phyloP scores from a whole-genome alignment of 2,113 vertebrate species.

The Tragelaphus strepsiceros region DNA sequence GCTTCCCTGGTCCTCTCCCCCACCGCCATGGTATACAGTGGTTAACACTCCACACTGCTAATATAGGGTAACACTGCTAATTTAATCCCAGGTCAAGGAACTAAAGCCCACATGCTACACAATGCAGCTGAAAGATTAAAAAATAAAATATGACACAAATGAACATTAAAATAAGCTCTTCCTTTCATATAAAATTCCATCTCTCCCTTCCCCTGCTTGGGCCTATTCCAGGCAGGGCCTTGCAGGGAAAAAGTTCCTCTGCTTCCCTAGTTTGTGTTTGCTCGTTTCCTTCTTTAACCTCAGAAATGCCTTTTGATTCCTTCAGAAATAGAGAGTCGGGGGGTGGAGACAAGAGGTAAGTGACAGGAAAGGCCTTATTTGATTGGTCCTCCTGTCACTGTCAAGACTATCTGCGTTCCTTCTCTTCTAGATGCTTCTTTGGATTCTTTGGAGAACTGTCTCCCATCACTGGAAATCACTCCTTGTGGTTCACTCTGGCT shows the following conservation, averaged over 20 bases:
- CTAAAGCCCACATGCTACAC: neutral
- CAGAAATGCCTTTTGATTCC: neutral
- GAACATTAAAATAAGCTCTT: neutral
- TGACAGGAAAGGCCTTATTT: neutral
- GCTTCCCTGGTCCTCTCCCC: neutral
- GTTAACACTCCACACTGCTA: neutral
- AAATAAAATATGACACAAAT: neutral
- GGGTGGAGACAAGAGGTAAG: too few relatives aligned
- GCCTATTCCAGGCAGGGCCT: too few relatives aligned
- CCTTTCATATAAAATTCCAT: neutral
- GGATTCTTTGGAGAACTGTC: neutral
- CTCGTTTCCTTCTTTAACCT: neutral
- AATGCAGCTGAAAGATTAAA: neutral
- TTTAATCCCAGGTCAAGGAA: neutral
- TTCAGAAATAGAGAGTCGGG: neutral
- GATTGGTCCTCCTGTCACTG: rapidly evolving
- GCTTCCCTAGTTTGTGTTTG: neutral
- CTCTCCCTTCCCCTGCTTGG: neutral
- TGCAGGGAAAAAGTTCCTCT: neutral
- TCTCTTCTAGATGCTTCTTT: neutral
- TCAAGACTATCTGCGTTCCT: neutral
- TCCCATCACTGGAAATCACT: neutral
- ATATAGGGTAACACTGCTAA: neutral
- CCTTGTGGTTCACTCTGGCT: neutral
- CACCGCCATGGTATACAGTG: neutral